Conservation (phyloP, 2,888 invertebrate species). For the Drosophila parthenogenetica region DNA sequence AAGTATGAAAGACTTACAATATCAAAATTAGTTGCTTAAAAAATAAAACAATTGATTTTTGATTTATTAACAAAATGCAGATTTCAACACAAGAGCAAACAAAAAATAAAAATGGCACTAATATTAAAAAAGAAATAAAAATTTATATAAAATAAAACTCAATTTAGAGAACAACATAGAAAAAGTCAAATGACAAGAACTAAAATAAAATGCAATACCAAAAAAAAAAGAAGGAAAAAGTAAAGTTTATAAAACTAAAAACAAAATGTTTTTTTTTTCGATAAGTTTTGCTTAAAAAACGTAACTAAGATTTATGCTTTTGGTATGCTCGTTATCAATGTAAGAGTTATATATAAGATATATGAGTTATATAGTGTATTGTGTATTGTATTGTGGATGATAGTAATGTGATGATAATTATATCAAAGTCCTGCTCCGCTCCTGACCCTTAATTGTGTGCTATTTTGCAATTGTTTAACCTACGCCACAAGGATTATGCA, state of each 20-base stretch:
- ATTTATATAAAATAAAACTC: slow-evolving; percentile 27
- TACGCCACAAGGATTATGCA: slow-evolving; percentile 63
- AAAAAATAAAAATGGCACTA: slow-evolving; percentile 68
- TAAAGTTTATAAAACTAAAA: slow-evolving; percentile 18
- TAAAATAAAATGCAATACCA: slow-evolving; percentile 39
- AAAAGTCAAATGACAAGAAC: slow-evolving; percentile 2
- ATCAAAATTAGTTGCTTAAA: slow-evolving; percentile 29
- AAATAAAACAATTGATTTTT: slow-evolving; percentile 33
- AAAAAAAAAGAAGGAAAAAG: slow-evolving; percentile 1
- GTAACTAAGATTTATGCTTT: slow-evolving; percentile 63
- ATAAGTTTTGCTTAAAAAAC: slow-evolving; percentile 40
- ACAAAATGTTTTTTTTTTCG: slow-evolving; percentile 4
- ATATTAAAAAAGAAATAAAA: slow-evolving; percentile 16
- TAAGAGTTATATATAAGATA: slow-evolving; percentile 34
- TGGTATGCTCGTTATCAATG: slow-evolving; percentile 63
- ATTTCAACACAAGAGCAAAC: slow-evolving; percentile 19
- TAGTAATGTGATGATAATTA: slow-evolving; percentile 37
- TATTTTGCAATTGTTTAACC: slow-evolving; percentile 68
- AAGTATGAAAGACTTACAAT: slow-evolving; percentile 33
- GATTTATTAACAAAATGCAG: slow-evolving; percentile 40
- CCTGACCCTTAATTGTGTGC: slow-evolving; percentile 26
- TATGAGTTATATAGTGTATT: slow-evolving; percentile 28
- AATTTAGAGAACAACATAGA: neutral
- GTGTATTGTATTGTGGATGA: slow-evolving; percentile 28
- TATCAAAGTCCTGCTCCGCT: slow-evolving; percentile 55